These are phyloP conservation scores for Coelopa pilipes DNA, from an alignment of 2,888 invertebrate species.

Conservation along the genomic window DNA sequence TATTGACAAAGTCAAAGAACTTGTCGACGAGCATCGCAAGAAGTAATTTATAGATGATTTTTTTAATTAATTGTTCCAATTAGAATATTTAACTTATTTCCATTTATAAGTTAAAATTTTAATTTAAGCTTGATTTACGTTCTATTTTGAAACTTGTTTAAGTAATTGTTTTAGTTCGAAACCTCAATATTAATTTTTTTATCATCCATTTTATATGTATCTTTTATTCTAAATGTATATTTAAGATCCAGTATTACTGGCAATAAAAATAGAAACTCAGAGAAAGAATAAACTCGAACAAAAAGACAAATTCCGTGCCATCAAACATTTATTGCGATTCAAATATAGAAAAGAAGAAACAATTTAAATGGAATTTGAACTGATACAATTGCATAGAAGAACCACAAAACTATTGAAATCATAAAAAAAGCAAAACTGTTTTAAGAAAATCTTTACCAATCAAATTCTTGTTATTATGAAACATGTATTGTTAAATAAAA, in stretches of 20 bases:
- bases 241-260: neutral
- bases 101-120: neutral
- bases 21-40: conserved; percentile 69
- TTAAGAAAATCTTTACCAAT: neutral
- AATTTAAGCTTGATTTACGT: conserved; percentile 1
- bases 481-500: too few species aligned
- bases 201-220: neutral
- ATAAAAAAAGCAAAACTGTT: neutral
- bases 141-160: neutral
- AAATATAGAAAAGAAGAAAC: neutral
- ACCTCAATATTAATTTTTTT: neutral
- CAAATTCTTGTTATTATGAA: neutral
- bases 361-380: conserved; percentile 8
- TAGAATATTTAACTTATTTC: neutral
- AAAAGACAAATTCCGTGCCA: conserved; percentile 12
- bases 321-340: neutral
- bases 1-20: conserved; percentile 75
- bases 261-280: conserved; percentile 3
- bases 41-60: conserved; percentile 66
- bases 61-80: neutral
- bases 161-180: neutral
- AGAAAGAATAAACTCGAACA: conserved; percentile 1
- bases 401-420: too few species aligned
- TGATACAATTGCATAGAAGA: neutral
- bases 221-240: conserved; percentile 7